Evolutionary conservation across 2,113 vertebrate species (phyloP).

Genomic region (Nycticryphes semicollaris): DNA sequence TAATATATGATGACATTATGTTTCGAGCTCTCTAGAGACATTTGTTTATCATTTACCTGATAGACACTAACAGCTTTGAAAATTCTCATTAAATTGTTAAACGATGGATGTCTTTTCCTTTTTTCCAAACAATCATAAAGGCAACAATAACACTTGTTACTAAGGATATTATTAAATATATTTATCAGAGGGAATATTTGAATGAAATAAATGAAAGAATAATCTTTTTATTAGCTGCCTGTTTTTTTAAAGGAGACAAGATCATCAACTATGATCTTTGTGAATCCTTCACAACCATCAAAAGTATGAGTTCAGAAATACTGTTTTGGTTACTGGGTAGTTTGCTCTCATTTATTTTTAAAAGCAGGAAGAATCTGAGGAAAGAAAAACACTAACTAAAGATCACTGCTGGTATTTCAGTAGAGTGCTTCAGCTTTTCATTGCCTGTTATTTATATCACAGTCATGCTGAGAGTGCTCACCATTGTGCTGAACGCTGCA

Average conservation of each 20-base stretch:
- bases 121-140: background rate
- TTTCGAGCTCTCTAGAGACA: slow-evolving; percentile 30
- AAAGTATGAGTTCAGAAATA: background rate
- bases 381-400: background rate
- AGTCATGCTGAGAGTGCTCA: background rate
- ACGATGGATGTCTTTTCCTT: slow-evolving; percentile 9
- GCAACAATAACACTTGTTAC: background rate
- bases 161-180: background rate
- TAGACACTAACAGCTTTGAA: slow-evolving; percentile 53
- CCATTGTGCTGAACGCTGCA: background rate
- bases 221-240: background rate
- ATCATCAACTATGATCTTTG: background rate
- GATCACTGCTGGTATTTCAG: slow-evolving; percentile 23
- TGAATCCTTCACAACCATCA: background rate
- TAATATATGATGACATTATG: slow-evolving; percentile 9
- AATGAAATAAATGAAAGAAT: background rate
- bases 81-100: slow-evolving; percentile 42
- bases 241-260: background rate
- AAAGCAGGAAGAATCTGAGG: background rate
- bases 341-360: slow-evolving; percentile 25
- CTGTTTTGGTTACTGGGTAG: background rate
- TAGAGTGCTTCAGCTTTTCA: background rate
- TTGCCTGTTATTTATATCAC: slow-evolving; percentile 39
- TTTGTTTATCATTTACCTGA: slow-evolving; percentile 52
- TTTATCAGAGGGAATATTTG: background rate